Percentiles rank a stretch among this genome's conserved stretches.
These are phyloP conservation scores for Oxytorus armatus DNA, from an alignment of 2,888 invertebrate genomes.

Conservation along the genomic window DNA sequence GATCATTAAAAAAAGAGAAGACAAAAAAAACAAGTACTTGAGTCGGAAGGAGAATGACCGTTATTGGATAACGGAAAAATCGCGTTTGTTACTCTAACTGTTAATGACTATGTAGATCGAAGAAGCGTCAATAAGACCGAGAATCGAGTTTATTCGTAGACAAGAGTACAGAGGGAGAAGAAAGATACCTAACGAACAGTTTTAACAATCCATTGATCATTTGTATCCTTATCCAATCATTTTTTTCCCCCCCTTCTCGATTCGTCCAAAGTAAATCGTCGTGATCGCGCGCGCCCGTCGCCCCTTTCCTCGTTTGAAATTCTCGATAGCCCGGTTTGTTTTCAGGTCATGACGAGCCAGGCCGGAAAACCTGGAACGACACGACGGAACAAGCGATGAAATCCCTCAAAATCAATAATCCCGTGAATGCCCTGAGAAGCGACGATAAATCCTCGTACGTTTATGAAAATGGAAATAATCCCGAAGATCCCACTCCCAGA, in stretches of 20 bases:
- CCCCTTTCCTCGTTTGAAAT: conserved; percentile 68
- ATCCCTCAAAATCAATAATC: conserved; percentile 67
- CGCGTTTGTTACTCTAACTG: conserved; percentile 60
- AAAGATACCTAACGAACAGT: neutral
- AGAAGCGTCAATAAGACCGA: conserved; percentile 56
- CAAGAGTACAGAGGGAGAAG: conserved; percentile 30
- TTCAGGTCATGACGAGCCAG: conserved; percentile 73
- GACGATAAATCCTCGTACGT: conserved; percentile 65
- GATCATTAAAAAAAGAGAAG: conserved; percentile 27
- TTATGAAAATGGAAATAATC: conserved; percentile 59
- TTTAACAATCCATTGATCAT: conserved; percentile 37
- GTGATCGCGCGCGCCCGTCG: neutral
- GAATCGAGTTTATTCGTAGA: conserved; percentile 61
- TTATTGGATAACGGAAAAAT: conserved; percentile 53
- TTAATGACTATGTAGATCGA: conserved; percentile 63
- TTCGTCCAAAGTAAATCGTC: neutral
- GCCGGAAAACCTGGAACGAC: conserved; percentile 74
- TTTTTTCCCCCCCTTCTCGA: conserved; percentile 37
- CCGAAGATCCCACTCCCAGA: conserved; percentile 70
- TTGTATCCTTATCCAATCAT: conserved; percentile 34
- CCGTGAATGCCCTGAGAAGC: conserved; percentile 56
- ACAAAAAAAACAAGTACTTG: conserved; percentile 38
- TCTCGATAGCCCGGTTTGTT: conserved; percentile 70
- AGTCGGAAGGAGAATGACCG: conserved; percentile 42
- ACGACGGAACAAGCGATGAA: conserved; percentile 72